Base-by-base conservation (phyloP, 2,888 invertebrate genomes). In the Xestia ashworthii region DNA sequence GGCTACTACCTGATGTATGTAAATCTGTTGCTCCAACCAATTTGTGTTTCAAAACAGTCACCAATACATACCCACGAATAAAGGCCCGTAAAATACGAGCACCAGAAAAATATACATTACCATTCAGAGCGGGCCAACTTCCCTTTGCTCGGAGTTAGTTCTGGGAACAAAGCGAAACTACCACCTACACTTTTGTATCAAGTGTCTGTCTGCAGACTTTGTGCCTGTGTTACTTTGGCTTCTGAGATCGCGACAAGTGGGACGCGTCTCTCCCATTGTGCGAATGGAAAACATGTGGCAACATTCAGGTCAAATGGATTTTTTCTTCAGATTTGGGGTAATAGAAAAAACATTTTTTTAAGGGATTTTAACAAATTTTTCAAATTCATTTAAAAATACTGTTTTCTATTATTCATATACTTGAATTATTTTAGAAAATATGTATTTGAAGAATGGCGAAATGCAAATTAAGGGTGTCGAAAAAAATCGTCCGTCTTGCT, bases 131-230 rank as follows among this genome's bases (percentile, higher is more conserved):
- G 78, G 80, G 67, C 80, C 76, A 89, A 87, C 81, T 90, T 89
- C 85, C 89, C 84, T 85, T 88, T 85, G 85, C 81, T 78, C 9
- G 76, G 68, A 90, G 90, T 90, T 88, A 83, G 87, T 85, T 87
- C 87, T 67, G 32, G 64, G 81, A 86, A 90, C 89, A 90, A 90
- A 90, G 89, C 78, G 53, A 88, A 89, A 85, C 84, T 85, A 84
- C 87, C 81, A 83, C 80, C 83, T 82, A 88, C 81, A 89, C 87
- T 87, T 88, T 89, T 89, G 84, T 86, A 89, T 89, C 86, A 89
- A 89, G 89, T 89, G 88, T 89, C 81, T 89, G 87, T 85, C 87
- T 82, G 78, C 76, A 82, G 89, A 88, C 89, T 89, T 89, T 89
- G 89, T 89, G 87, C 81, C 81, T 83, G 76, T 78, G 78, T 78